These are phyloP conservation scores for Ectemnius cavifrons DNA, from an alignment of 2,888 invertebrate genomes.

Conservation along the genomic window DNA sequence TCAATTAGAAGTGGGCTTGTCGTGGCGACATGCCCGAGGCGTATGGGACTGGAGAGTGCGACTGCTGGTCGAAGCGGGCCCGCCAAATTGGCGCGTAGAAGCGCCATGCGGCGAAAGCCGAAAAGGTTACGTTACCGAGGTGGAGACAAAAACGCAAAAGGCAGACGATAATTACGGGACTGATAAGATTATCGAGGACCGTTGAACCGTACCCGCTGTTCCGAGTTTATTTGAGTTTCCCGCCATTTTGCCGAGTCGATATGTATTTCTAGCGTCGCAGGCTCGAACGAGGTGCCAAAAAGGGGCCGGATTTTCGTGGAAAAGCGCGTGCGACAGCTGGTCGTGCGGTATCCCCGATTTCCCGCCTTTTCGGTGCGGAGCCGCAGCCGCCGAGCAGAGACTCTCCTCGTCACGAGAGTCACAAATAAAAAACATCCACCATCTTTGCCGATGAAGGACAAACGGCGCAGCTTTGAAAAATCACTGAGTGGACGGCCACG, in stretches of 20 bases:
- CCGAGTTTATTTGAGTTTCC: conserved; percentile 56
- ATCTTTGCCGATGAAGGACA: conserved; percentile 75
- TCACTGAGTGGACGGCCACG: conserved; percentile 52
- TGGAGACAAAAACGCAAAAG: conserved; percentile 6
- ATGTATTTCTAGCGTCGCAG: conserved; percentile 36
- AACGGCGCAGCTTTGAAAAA: conserved; percentile 71
- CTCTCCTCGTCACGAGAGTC: conserved; percentile 58
- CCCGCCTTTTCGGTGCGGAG: conserved; percentile 69
- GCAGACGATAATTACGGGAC: conserved; percentile 48
- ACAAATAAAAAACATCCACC: conserved; percentile 70
- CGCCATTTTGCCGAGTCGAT: conserved; percentile 57
- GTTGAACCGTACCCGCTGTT: conserved; percentile 51
- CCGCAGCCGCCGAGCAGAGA: conserved; percentile 52
- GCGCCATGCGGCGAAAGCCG: conserved; percentile 1
- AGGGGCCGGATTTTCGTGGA: conserved; percentile 13
- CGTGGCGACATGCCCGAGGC: background rate
- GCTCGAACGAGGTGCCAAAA: conserved; percentile 15
- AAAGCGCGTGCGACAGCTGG: conserved; percentile 21
- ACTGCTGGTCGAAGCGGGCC: background rate
- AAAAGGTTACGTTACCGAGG: conserved; percentile 28
- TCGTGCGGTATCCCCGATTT: conserved; percentile 50
- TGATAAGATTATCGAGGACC: conserved; percentile 69
- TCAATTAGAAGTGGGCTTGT: background rate
- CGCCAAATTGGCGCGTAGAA: background rate
- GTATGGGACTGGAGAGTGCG: no score